Evolutionary conservation across 2,888 invertebrate genomes (phyloP), one percentile per base, ranked within the genome.

Genomic region (Yponomeuta cagnagella): DNA sequence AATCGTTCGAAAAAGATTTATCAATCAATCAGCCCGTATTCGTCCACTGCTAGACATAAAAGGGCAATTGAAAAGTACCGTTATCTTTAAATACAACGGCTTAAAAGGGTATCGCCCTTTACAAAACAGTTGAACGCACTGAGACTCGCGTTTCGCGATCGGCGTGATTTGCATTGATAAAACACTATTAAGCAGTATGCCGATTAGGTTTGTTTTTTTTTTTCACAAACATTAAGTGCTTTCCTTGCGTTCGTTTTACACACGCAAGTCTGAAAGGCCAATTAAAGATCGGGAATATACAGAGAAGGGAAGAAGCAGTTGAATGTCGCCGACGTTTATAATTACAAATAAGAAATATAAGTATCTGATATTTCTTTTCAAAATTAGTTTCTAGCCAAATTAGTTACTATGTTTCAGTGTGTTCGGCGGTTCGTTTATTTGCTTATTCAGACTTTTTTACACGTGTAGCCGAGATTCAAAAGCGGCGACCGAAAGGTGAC

Each of bases 401-500:
- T 58, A 15, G 52, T 58, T 58, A 58, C 15, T 15, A 58, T 58
- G 15, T 58, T 58, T 15, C 52, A 58, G 52, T 58, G 52, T 4
- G 3, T 2, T 15, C 15, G 15, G 15, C 52, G 52, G 52, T 15
- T 58, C 15, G 2, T 58, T 58, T 58, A 58, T 12, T 15, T 58
- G 15, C 15, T 15, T 58, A 58, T 15, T 58, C 43, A 5, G 52
- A 12, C 15, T 12, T 58, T 63, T n/a, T 69, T 67, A 37, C 89
- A 88, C 89, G 90, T 89, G 90, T 89, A 88, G 83, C 88, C 89
- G 87, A 87, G 83, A 85, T 84, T 81, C 74, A 76, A 72, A 78
- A 77, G 82, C 78, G 80, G 76, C 64, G 52, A 15, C 12, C 15
- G 52, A 58, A 58, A 58, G 52, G 52, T 15, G 52, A 58, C 15